A percentile compares a stretch with the other conserved stretches of the same genome.
Evolutionary conservation across 2,888 invertebrate genomes (phyloP).

Genomic region (Mesodorylaimus sp.): DNA sequence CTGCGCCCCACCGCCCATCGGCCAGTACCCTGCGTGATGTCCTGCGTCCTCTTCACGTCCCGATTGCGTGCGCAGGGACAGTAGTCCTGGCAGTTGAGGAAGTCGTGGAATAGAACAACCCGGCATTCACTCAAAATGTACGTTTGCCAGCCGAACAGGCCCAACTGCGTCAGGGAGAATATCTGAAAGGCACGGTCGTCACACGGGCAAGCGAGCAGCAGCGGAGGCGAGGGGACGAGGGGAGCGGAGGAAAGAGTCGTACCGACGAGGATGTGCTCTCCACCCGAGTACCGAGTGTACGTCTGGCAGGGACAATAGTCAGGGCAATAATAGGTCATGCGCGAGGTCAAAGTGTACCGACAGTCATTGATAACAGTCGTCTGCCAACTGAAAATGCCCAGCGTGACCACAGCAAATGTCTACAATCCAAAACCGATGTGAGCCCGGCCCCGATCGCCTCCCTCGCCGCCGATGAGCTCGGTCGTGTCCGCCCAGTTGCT

Average conservation of each 20-base stretch:
- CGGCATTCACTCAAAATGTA: neutral
- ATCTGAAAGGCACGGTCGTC: conserved; percentile 16
- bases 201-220: neutral
- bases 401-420: conserved; percentile 1
- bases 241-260: neutral
- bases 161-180: conserved; percentile 23
- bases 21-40: neutral
- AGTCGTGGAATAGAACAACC: neutral
- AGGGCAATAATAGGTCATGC: conserved; percentile 19
- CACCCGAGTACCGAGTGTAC: neutral
- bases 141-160: conserved; percentile 27
- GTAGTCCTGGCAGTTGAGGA: neutral
- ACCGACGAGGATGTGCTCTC: neutral
- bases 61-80: neutral
- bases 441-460: too few relatives aligned
- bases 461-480: too few relatives aligned
- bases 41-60: neutral
- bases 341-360: conserved; percentile 23
- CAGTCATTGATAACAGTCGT: conserved; percentile 23
- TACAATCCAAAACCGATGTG: neutral
- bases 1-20: too few relatives aligned
- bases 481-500: too few relatives aligned
- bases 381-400: conserved; percentile 22
- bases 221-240: neutral
- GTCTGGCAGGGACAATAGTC: conserved; percentile 7